Conservation (phyloP, 2,888 invertebrate genomes). For the Caenorhabditis wallacei region DNA sequence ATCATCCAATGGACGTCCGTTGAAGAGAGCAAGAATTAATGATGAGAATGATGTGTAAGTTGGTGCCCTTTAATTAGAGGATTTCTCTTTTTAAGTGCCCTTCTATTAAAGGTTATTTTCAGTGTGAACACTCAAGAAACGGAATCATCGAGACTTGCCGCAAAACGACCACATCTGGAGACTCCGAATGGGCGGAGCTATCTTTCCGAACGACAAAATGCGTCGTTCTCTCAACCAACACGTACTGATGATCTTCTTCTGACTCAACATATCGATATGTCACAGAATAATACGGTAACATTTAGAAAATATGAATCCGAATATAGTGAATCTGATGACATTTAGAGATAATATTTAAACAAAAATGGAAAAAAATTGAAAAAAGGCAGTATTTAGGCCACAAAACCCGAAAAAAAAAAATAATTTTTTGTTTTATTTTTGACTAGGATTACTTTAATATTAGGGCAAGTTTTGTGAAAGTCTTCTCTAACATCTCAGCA, state of each 20-base stretch:
- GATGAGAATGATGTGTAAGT: constrained; percentile 47
- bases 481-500: too few species aligned
- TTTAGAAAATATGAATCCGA: background rate
- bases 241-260: constrained; percentile 90
- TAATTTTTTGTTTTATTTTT: too few species aligned
- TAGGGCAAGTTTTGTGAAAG: too few species aligned
- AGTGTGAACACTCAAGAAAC: constrained; percentile 53
- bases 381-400: too few species aligned
- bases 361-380: background rate
- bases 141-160: constrained; percentile 9
- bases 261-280: constrained; percentile 69
- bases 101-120: background rate
- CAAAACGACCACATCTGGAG: constrained; percentile 58
- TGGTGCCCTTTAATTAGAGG: background rate
- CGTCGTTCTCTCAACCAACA: constrained; percentile 91
- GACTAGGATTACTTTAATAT: too few species aligned
- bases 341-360: background rate
- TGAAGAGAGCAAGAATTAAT: constrained; percentile 32
- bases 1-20: constrained; percentile 7
- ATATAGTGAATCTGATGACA: too few species aligned
- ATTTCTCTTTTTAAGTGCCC: background rate
- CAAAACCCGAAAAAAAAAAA: too few species aligned
- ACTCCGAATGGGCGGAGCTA: constrained; percentile 12
- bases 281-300: constrained; percentile 53
- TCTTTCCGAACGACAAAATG: constrained; percentile 45